phyloP scores from a whole-genome alignment of 2,888 invertebrate species.

The Tridacna gigas region DNA sequence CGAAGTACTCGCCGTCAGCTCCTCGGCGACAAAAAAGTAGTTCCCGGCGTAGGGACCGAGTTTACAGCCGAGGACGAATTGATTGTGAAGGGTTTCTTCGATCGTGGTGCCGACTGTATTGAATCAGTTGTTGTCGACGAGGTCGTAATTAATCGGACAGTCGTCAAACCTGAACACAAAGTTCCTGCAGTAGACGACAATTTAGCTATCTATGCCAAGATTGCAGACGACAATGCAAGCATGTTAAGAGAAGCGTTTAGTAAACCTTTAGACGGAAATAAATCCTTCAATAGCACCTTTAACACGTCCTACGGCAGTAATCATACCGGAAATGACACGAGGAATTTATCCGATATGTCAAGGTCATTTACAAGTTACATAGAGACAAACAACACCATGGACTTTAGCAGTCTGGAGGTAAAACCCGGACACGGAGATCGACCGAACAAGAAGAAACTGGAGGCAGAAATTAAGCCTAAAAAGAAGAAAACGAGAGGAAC shows the following conservation, averaged over 20 bases:
- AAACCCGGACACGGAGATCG: constrained; percentile 18
- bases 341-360: constrained; percentile 15
- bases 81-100: neutral
- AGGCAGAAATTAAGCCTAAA: constrained; percentile 22
- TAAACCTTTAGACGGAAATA: neutral
- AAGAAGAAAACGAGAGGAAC: constrained; percentile 26
- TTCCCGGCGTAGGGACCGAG: neutral
- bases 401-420: constrained; percentile 21
- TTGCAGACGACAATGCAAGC: neutral
- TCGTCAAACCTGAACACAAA: neutral
- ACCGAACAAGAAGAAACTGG: constrained; percentile 23
- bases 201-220: neutral
- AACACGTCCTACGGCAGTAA: constrained; percentile 1
- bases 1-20: neutral
- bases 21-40: neutral
- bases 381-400: constrained; percentile 28
- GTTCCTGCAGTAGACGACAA: neutral
- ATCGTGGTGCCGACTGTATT: constrained; percentile 6
- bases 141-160: neutral
- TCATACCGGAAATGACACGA: neutral
- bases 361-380: constrained; percentile 21
- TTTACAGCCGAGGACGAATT: neutral
- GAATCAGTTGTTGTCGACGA: constrained; percentile 7
- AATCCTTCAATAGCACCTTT: neutral
- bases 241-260: neutral